Conservation (phyloP, 1,140 invertebrate species). For the Nasonia vitripennis region DNA sequence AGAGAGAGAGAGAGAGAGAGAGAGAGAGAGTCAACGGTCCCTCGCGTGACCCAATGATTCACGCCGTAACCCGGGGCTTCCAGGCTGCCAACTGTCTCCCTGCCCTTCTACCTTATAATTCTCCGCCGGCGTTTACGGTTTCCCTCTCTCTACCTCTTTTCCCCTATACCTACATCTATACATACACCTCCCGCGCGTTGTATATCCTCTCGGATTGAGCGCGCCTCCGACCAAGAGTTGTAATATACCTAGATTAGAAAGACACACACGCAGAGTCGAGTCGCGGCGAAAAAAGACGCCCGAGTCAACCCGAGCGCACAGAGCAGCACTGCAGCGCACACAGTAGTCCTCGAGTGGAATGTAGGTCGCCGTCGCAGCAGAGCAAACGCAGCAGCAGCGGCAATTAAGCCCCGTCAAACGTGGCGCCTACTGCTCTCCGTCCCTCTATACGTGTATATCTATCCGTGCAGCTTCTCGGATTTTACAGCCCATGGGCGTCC, state of each 20-base stretch:
- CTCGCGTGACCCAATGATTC: constrained; percentile 67
- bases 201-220: too few species aligned
- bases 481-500: background rate
- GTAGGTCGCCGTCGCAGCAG: background rate
- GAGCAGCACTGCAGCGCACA: background rate
- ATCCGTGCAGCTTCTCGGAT: background rate
- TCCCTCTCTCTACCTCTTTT: constrained; percentile 27
- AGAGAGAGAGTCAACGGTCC: constrained; percentile 48
- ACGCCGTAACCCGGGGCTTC: constrained; percentile 49
- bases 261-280: too few species aligned
- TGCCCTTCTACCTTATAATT: constrained; percentile 32
- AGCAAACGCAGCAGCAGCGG: background rate
- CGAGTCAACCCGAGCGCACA: background rate
- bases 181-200: too few species aligned
- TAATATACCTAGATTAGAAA: too few species aligned
- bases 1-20: constrained; percentile 19
- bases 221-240: too few species aligned
- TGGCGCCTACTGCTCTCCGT: background rate
- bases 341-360: background rate
- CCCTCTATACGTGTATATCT: background rate
- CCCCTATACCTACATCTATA: background rate
- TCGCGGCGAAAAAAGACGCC: too few species aligned
- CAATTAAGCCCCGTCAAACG: background rate
- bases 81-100: constrained; percentile 43
- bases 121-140: constrained; percentile 32